A percentile compares a stretch with the other conserved stretches of the same genome.
These are phyloP conservation scores for Zaprionus camerounensis DNA, from an alignment of 1,140 invertebrate genomes.

Conservation along the genomic window DNA sequence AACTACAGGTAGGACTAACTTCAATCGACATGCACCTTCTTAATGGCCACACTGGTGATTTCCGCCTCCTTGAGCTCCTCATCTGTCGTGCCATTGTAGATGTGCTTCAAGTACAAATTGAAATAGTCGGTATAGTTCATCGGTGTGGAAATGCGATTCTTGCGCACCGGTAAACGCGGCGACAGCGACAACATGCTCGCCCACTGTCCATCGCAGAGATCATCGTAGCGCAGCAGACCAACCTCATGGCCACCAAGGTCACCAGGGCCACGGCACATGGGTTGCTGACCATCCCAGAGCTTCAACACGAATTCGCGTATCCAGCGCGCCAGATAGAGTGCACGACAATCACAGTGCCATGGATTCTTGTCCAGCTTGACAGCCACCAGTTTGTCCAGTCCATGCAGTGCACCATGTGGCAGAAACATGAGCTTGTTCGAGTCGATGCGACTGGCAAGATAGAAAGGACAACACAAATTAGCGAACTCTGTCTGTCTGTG, in stretches of 20 bases:
- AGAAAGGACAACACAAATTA: neutral
- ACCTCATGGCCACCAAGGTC: conserved; percentile 84
- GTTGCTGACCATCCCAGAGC: conserved; percentile 89
- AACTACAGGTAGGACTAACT: neutral
- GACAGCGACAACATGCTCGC: conserved; percentile 92
- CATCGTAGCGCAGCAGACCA: conserved; percentile 89
- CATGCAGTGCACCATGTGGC: conserved; percentile 89
- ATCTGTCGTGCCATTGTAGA: conserved; percentile 73
- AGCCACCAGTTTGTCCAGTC: conserved; percentile 87
- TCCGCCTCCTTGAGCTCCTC: conserved; percentile 71
- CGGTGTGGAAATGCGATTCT: conserved; percentile 75
- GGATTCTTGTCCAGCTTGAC: conserved; percentile 92
- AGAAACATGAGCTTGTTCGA: conserved; percentile 91
- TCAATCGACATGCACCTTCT: conserved; percentile 67
- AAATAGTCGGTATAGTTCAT: conserved; percentile 84
- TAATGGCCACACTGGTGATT: conserved; percentile 74
- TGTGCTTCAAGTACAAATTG: conserved; percentile 80
- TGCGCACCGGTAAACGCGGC: conserved; percentile 87
- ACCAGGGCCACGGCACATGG: conserved; percentile 91
- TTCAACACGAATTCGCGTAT: conserved; percentile 87
- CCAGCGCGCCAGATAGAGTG: conserved; percentile 90
- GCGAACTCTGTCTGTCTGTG: neutral
- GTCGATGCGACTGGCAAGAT: conserved; percentile 88
- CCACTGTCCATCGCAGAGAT: conserved; percentile 93
- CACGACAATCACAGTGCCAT: conserved; percentile 94